Percentiles rank a stretch among this genome's conserved stretches.
Evolutionary conservation across 2,113 vertebrate species (phyloP).

Genomic region (Elgaria multicarinata): DNA sequence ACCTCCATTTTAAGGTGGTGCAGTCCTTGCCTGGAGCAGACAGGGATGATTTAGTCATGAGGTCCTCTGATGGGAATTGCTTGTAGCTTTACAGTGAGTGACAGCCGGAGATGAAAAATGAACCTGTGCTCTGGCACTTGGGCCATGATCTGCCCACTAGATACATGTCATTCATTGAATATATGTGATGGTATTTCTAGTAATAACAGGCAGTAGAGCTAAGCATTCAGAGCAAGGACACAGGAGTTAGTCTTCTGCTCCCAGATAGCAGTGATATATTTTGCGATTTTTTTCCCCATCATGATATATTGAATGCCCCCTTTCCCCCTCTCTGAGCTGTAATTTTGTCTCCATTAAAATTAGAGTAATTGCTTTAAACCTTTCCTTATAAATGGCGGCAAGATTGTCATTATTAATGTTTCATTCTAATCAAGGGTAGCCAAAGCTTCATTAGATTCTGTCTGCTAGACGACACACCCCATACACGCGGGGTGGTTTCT

Average conservation of each 20-base stretch:
- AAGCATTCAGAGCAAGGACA: neutral
- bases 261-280: conserved; percentile 7
- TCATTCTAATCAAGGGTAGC: conserved; percentile 19
- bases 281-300: conserved; percentile 1
- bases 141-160: neutral
- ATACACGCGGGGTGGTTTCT: neutral
- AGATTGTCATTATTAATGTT: conserved; percentile 43
- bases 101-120: neutral
- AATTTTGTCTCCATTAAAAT: conserved; percentile 32
- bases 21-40: neutral
- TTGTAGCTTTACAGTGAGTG: neutral
- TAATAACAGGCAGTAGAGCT: neutral
- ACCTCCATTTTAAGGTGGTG: neutral
- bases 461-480: neutral
- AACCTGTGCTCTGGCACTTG: neutral
- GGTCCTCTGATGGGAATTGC: neutral
- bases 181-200: neutral
- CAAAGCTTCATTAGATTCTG: conserved; percentile 26
- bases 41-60: neutral
- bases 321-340: conserved; percentile 12
- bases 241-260: conserved; percentile 6
- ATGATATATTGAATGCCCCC: neutral
- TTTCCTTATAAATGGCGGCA: conserved; percentile 2
- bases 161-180: conserved; percentile 29
- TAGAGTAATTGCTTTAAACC: conserved; percentile 32